These are phyloP conservation scores for Catharus minimus DNA, from an alignment of 2,113 vertebrate species.

Conservation along the genomic window DNA sequence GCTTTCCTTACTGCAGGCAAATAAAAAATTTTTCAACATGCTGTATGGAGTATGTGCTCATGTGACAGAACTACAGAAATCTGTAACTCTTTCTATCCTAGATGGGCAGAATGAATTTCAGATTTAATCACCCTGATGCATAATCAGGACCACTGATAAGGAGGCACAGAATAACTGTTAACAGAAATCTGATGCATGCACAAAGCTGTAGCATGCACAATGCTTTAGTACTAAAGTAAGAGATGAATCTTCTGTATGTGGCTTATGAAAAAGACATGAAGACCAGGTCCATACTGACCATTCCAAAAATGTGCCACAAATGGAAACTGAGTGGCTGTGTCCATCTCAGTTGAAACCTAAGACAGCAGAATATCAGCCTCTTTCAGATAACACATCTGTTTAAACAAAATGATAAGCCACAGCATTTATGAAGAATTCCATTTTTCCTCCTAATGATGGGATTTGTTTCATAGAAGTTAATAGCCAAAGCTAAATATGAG, in stretches of 20 bases:
- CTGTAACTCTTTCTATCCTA: not conserved
- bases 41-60: not conserved
- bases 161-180: not conserved
- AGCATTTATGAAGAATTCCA: not conserved
- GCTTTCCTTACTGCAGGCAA: not conserved
- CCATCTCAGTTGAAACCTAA: not conserved
- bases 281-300: not conserved
- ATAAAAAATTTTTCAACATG: not conserved
- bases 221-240: not conserved
- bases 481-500: not conserved
- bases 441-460: not conserved
- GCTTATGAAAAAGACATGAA: not conserved
- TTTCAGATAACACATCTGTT: not conserved
- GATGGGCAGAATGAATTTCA: not conserved
- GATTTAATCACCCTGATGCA: not conserved
- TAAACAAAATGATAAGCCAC: not conserved
- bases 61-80: not conserved
- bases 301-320: not conserved
- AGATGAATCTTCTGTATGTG: not conserved
- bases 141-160: not conserved
- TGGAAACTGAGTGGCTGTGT: accelerated
- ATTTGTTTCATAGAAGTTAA: not conserved
- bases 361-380: not conserved
- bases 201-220: not conserved
- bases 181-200: not conserved